Evolutionary conservation across 2,797 vertebrate species (phyloP).

Genomic region (Spinus pinus): DNA sequence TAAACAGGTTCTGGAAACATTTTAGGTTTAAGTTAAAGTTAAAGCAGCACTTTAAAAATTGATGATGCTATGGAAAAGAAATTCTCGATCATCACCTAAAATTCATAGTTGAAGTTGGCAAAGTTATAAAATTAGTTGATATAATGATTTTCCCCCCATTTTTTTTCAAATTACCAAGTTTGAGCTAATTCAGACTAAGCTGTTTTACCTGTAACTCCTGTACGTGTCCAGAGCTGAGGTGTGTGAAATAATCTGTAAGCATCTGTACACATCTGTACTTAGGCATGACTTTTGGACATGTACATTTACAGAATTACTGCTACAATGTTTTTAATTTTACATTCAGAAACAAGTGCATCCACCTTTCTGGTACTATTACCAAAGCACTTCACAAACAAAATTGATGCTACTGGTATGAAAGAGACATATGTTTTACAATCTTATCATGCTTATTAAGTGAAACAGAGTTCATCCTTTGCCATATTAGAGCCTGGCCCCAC

Average conservation of each 20-base stretch:
- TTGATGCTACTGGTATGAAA: not conserved
- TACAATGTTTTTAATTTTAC: not conserved
- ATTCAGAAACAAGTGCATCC: not conserved
- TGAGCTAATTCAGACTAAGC: not conserved
- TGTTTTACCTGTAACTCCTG: not conserved
- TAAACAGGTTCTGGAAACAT: not conserved
- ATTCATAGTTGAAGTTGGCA: not conserved
- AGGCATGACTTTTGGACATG: not conserved
- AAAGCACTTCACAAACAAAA: not conserved
- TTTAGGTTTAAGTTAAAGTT: not conserved
- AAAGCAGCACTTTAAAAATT: not conserved
- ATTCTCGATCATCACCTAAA: not conserved
- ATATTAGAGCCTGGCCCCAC: not conserved
- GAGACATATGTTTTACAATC: not conserved
- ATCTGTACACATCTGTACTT: not conserved
- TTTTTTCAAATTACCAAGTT: not conserved
- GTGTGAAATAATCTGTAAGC: not conserved
- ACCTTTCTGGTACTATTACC: not conserved
- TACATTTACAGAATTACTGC: not conserved
- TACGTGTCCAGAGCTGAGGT: not conserved
- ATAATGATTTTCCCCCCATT: rapidly evolving
- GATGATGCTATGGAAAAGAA: not conserved
- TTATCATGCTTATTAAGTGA: not conserved
- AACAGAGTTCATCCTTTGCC: not conserved
- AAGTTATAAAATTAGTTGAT: not conserved